Percentiles rank a stretch among this genome's conserved stretches.
Conservation (phyloP, 2,888 invertebrate species). For the Macroteleia sp. region DNA sequence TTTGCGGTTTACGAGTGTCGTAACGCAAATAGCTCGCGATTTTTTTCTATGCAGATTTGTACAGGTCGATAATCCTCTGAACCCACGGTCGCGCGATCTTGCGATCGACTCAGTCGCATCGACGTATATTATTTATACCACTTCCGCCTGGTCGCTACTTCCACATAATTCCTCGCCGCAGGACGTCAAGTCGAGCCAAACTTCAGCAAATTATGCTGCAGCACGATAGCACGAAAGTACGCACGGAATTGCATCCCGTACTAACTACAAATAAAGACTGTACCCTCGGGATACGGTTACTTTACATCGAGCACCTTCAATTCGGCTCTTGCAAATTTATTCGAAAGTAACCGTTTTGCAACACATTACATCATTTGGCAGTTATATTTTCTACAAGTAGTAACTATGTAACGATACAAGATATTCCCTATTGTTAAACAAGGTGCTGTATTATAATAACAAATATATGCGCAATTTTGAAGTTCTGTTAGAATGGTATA, state of each 20-base stretch:
- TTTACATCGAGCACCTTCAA: conserved; percentile 33
- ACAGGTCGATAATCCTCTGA: conserved; percentile 75
- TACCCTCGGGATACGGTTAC: conserved; percentile 39
- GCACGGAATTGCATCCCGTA: conserved; percentile 56
- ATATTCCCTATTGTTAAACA: no score
- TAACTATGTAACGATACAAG: no score
- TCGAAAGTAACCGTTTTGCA: conserved; percentile 29
- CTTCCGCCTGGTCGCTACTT: conserved; percentile 56
- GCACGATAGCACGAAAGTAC: conserved; percentile 58
- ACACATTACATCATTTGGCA: no score
- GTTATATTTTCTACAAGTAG: no score
- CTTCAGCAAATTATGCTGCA: conserved; percentile 58
- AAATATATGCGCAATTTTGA: no score
- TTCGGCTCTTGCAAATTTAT: conserved; percentile 17
- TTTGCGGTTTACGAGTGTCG: conserved; percentile 72
- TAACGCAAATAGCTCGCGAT: conserved; percentile 81
- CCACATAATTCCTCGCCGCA: conserved; percentile 68
- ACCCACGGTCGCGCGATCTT: conserved; percentile 71
- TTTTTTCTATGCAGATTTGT: conserved; percentile 80
- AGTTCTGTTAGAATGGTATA: background rate
- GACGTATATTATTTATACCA: conserved; percentile 64
- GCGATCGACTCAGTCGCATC: conserved; percentile 63
- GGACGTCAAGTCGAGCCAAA: conserved; percentile 52
- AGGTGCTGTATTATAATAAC: no score
- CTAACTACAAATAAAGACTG: conserved; percentile 51